These are phyloP conservation scores for Poeciliopsis prolifica DNA, from an alignment of 2,113 vertebrate genomes.

Conservation along the genomic window DNA sequence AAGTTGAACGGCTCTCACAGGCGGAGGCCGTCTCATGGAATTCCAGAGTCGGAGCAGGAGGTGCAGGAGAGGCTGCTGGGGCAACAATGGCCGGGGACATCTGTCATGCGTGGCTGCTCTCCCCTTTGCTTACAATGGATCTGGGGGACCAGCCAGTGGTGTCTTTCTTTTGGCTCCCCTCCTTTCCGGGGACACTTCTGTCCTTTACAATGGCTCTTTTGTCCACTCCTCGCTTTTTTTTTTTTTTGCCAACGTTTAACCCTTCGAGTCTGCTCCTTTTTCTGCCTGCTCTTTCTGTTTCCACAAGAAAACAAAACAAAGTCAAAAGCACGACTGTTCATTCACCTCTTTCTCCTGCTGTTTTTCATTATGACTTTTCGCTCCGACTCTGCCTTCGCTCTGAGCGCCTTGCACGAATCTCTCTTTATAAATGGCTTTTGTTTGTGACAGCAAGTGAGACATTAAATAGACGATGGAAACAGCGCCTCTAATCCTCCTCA, in stretches of 20 bases:
- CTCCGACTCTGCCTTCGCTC: constrained; percentile 39
- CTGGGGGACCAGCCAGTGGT: constrained; percentile 74
- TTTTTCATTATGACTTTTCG: constrained; percentile 71
- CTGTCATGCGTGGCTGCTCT: constrained; percentile 85
- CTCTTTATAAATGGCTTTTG: constrained; percentile 29
- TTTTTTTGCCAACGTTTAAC: constrained; percentile 78
- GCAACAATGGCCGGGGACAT: constrained; percentile 81
- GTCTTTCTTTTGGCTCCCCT: constrained; percentile 80
- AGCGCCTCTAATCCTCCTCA: constrained; percentile 9
- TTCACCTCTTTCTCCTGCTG: constrained; percentile 62
- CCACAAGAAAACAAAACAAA: constrained; percentile 72
- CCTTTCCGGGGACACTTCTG: constrained; percentile 82
- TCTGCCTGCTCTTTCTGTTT: constrained; percentile 70
- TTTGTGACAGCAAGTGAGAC: background rate
- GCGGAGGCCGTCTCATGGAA: constrained; percentile 72
- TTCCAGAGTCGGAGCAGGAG: constrained; percentile 72
- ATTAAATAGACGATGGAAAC: constrained; percentile 27
- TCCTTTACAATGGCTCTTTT: constrained; percentile 79
- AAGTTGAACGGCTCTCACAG: constrained; percentile 51
- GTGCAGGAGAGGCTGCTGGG: constrained; percentile 74
- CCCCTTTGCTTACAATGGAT: constrained; percentile 77
- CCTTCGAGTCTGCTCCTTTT: constrained; percentile 76
- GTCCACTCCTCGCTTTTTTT: constrained; percentile 66
- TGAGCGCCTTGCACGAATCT: constrained; percentile 22
- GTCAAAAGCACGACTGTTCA: constrained; percentile 68